Base-by-base conservation (phyloP, 2,888 invertebrate genomes). In the Notocelia uddmanniana region DNA sequence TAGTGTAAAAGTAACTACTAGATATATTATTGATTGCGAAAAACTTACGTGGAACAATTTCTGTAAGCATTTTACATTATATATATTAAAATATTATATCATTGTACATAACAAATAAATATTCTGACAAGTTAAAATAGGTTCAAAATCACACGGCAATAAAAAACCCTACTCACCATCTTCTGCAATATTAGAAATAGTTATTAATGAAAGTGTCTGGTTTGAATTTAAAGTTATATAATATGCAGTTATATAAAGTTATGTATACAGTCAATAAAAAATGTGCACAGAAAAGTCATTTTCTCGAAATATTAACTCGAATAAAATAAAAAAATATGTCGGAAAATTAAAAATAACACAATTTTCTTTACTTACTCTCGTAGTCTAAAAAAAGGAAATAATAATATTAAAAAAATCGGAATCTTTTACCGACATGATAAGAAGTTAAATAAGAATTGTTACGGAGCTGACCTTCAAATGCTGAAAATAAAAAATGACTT, bases 11-110 rank as follows among this genome's bases (percentile, higher is more conserved):
- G 19, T 18, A 15, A 34, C 18, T 19, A 48, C 23, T 62, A 50
- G n/a, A n/a, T n/a, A n/a, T n/a, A n/a, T n/a, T 37, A 37, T n/a
- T 41, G n/a, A 26, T 63, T 8, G 13, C 45, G 23, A 48, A 50
- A 64, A 52, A 85, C 85, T 81, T 79, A 89, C 89, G 82, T 64
- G 89, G 85, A 9, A 89, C 77, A 11, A 88, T 84, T 83, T 90
- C 89, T 89, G 81, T 19, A 80, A 83, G 68, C 59, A 66, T 52
- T 37, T 57, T 0, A 55, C 5, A n/a, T n/a, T 15, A 45, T 3
- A 57, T 52, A n/a, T n/a, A 26, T 52, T 18, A 45, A 59, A 11
- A 62, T 34, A 31, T 21, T 55, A 68, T 31, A 34, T 37, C 11
- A 37, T 37, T 3, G n/a, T n/a, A n/a, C n/a, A n/a, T n/a, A n/a